These are phyloP conservation scores for Conus ventricosus DNA, from an alignment of 1,140 invertebrate species.

Conservation along the genomic window DNA sequence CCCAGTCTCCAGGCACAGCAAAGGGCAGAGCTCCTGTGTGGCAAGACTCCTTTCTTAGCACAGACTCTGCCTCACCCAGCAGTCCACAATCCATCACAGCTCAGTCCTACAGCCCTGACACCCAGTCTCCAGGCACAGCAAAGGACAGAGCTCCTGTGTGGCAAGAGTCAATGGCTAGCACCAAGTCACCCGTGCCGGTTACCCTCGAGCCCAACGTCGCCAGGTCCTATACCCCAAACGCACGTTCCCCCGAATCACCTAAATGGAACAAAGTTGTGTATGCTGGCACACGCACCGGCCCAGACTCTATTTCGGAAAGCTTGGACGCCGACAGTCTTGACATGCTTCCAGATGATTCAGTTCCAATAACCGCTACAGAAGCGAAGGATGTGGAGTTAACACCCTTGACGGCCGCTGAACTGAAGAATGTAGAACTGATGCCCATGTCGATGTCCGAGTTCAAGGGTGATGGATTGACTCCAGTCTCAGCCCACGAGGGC, in stretches of 20 bases:
- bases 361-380: background rate
- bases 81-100: background rate
- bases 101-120: background rate
- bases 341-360: constrained; percentile 18
- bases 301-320: background rate
- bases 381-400: background rate
- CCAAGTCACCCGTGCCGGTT: background rate
- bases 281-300: constrained; percentile 15
- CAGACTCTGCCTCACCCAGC: background rate
- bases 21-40: too few species aligned
- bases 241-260: background rate
- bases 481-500: background rate
- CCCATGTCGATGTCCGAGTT: background rate
- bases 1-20: background rate
- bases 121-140: too few species aligned
- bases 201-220: background rate
- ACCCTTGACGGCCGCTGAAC: background rate
- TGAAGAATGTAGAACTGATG: background rate
- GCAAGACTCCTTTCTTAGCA: background rate
- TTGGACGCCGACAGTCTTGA: background rate
- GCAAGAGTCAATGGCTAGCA: background rate
- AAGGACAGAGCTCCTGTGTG: too few species aligned
- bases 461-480: background rate
- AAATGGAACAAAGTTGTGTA: constrained; percentile 20
- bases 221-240: background rate